Base-by-base conservation (phyloP, 1,140 invertebrate species). In the Rhagoletis zephyria region DNA sequence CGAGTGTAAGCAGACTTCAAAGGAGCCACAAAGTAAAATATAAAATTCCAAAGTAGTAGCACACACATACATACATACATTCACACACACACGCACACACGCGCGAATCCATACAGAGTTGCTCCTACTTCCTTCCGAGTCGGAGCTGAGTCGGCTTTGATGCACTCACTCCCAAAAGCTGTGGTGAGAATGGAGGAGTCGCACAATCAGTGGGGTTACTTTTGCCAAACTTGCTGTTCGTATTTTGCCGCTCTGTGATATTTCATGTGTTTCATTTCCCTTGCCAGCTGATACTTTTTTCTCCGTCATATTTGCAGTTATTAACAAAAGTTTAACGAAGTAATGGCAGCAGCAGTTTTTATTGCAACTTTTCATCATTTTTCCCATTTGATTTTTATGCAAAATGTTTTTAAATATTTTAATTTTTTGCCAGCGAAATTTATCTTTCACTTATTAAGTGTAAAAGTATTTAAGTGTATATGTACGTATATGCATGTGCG, bases 281-380 rank as follows among this genome's bases (percentile, higher is more conserved):
- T 56, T 81, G 48, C 48, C 74, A 56, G 74, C 19, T 56, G 60
- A 16, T 63, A 63, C 61, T 86, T 85, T 85, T 59, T 19, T 7
- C 19, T 10, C 51, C 19, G 16, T 40, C n/a, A 86, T 86, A 86
- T 86, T 86, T 86, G 48, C 59, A 86, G 59, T 61, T 86, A 86
- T 86, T 86, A 86, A 86, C 48, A 86, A 59, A 60, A 86, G 85
- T 86, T 86, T 63, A 86, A 86, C 85, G 85, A 86, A 45, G 63
- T 81, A 81, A 56, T 56, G 74, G 74, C 48, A 81, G 74, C 74
- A n/a, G 74, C 74, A 86, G 59, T 64, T 86, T 86, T 7, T 14
- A 45, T 86, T 86, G 60, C 85, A 63, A 19, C 45, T 86, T 86
- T 85, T 81, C 48, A 30, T 56, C 56, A 16, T n/a, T 56, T 19